Evolutionary conservation across 2,113 vertebrate species (phyloP).

Genomic region (Oncorhynchus keta): DNA sequence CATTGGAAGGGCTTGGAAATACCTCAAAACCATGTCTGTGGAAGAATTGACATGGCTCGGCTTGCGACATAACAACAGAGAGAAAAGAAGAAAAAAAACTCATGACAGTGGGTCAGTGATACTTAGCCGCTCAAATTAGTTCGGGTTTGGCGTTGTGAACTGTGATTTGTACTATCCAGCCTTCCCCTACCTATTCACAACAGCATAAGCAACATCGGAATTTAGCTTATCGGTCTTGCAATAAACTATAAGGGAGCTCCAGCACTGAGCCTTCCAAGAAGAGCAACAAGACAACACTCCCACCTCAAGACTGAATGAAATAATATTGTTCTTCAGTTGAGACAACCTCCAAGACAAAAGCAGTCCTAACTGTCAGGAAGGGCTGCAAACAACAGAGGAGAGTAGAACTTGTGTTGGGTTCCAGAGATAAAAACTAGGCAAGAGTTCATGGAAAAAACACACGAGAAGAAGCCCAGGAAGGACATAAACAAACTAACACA

Average conservation of each 20-base stretch:
- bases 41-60: constrained; percentile 1
- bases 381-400: not conserved
- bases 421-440: too few relatives aligned
- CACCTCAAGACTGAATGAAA: too few relatives aligned
- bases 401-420: not conserved
- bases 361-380: not conserved
- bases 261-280: not conserved
- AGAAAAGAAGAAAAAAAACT: not conserved
- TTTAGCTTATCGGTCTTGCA: not conserved
- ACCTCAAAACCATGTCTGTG: not conserved
- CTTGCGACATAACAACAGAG: not conserved
- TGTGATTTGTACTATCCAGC: not conserved
- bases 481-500: too few relatives aligned
- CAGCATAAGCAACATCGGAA: not conserved
- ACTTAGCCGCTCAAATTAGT: not conserved
- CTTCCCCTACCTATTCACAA: not conserved
- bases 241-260: not conserved
- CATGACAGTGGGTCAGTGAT: not conserved
- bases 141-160: not conserved
- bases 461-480: too few relatives aligned
- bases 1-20: not conserved
- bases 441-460: too few relatives aligned
- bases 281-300: not conserved
- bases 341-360: not conserved
- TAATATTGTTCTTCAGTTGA: too few relatives aligned